Base-by-base conservation (phyloP, 1,140 invertebrate genomes). In the Melitaea cinxia region DNA sequence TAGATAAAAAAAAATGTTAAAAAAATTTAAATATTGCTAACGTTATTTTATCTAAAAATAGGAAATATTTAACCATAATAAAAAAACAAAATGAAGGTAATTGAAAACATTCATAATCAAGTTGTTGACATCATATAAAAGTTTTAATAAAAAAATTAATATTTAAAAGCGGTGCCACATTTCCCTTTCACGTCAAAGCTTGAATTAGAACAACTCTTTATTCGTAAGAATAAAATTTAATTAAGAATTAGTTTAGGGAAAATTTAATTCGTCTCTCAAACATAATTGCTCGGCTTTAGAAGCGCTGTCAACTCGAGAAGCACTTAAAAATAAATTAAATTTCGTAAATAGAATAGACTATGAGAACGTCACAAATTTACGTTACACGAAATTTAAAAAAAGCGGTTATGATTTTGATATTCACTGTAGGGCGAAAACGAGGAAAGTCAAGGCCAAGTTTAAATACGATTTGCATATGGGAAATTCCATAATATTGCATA, bases 251-350 rank as follows among this genome's bases (percentile, higher is more conserved):
- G 21, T 57, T 57, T 10, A 28, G 19, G 23, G 15, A 24, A 45
- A 42, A 57, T 28, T 45, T 28, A 10, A 39, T 42, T 26, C 9
- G 7, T 42, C 30, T 15, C 23, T 1, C 23, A 12, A 37, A 57
- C 54, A 57, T 57, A 57, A 57, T 57, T 57, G 45, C 37, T 42
- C n/a, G 54, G 23, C 54, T 57, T 24, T 26, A 45, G 23, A 42
- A 45, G n/a, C 33, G 37, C 54, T 17, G 54, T 45, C 37, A 57
- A 57, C 35, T 57, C 21, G 54, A 26, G 39, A 23, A 57, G 37
- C 54, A 45, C 37, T 56, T 56, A 56, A 39, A 56, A 9, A 24
- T 57, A 42, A 42, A 45, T 57, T 57, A 26, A 57, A 57, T 42
- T 45, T 26, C 19, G 21, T 17, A 42, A 57, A 57, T 45, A 57